These are phyloP conservation scores for Calypte anna DNA, from an alignment of 2,113 vertebrate genomes.

Conservation along the genomic window DNA sequence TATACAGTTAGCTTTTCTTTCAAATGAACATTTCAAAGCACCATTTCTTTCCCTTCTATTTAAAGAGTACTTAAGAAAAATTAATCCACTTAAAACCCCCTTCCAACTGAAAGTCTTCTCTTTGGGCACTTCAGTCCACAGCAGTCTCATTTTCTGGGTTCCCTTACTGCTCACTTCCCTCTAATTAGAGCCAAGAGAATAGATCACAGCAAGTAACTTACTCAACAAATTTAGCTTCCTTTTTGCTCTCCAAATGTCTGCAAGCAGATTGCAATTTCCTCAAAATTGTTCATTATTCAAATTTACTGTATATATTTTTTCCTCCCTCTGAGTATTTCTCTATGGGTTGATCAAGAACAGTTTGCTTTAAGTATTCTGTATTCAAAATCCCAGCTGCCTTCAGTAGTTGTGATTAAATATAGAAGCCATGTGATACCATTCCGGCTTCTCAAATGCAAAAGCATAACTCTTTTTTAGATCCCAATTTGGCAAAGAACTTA, in stretches of 20 bases:
- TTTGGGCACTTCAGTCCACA: slow-evolving; percentile 59
- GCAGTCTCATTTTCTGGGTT: slow-evolving; percentile 61
- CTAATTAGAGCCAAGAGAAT: slow-evolving; percentile 73
- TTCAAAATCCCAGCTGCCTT: slow-evolving; percentile 71
- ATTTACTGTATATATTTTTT: slow-evolving; percentile 74
- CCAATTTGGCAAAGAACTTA: slow-evolving; percentile 63
- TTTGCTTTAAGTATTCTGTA: slow-evolving; percentile 71
- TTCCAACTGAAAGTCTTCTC: slow-evolving; percentile 46
- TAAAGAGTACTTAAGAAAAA: slow-evolving; percentile 10
- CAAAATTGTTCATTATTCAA: slow-evolving; percentile 75
- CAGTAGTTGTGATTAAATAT: slow-evolving; percentile 73
- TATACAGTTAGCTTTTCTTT: neutral
- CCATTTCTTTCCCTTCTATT: neutral
- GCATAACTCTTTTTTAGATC: slow-evolving; percentile 59
- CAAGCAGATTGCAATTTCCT: slow-evolving; percentile 74
- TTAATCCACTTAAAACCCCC: slow-evolving; percentile 24
- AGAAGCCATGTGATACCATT: slow-evolving; percentile 62
- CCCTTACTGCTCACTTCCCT: slow-evolving; percentile 54
- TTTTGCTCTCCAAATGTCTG: slow-evolving; percentile 71
- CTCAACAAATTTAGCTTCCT: slow-evolving; percentile 71
- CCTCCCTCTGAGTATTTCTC: slow-evolving; percentile 65
- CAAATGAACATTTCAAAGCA: neutral
- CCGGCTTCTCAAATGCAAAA: slow-evolving; percentile 60
- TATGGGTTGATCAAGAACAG: slow-evolving; percentile 71
- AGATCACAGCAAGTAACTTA: slow-evolving; percentile 71